Evolutionary conservation across 2,888 invertebrate genomes (phyloP).

Genomic region (Lithodes maja): DNA sequence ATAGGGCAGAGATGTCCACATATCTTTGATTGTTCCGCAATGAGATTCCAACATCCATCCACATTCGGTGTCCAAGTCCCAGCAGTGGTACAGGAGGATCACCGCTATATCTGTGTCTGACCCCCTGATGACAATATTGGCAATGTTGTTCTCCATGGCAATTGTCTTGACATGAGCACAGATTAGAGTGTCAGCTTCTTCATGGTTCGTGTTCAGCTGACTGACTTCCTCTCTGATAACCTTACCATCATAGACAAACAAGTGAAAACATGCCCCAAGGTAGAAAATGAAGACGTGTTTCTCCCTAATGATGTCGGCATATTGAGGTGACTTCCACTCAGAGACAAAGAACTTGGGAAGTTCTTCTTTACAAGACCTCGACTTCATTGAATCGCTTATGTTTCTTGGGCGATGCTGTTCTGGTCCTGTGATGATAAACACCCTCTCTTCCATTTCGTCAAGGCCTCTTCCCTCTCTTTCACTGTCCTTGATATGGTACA

Average conservation of each 20-base stretch:
- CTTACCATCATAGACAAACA: background rate
- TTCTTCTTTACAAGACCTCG: background rate
- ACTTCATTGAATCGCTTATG: background rate
- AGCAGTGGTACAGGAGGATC: background rate
- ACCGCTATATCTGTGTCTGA: too few species aligned
- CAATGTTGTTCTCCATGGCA: background rate
- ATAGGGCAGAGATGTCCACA: too few species aligned
- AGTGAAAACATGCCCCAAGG: background rate
- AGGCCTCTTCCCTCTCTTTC: background rate
- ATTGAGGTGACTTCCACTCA: background rate
- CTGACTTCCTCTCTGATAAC: background rate
- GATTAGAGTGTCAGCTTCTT: background rate
- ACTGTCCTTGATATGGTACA: background rate
- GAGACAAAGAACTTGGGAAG: background rate
- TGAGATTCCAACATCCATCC: conserved; percentile 4
- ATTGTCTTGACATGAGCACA: background rate
- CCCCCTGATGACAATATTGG: background rate
- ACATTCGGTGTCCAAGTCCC: background rate
- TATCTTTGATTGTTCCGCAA: background rate
- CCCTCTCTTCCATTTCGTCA: background rate
- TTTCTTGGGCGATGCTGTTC: background rate
- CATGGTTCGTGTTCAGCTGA: conserved; percentile 1
- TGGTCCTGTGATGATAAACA: background rate
- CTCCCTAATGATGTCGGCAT: background rate
- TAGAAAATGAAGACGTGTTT: background rate